Evolutionary conservation across 2,797 vertebrate genomes (phyloP), one percentile per base, ranked within the genome.

Genomic region (Oreochromis grahami): DNA sequence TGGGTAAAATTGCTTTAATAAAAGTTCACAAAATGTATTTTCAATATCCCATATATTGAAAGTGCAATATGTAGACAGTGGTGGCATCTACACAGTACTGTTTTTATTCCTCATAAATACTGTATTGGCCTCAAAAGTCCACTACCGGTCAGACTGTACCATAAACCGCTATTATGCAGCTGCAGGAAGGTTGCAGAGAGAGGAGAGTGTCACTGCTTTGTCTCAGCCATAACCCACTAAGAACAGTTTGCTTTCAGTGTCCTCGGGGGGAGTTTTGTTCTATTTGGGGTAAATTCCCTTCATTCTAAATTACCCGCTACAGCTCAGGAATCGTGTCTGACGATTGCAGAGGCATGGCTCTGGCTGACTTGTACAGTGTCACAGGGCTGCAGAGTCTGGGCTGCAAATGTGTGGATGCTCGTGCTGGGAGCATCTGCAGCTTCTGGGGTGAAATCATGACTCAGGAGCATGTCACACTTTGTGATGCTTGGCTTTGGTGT

Each of bases 271-370:
- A 86, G 78, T 91, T 93, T 86, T 93, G 94, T 94, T 91, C 94
- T 93, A 94, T 94, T 95, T 95, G 92, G 91, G 92, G 92, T 92
- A 93, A 94, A 93, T 91, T 93, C 91, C 91, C 90, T 93, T 95
- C 92, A 26, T 92, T 92, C 89, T 84, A 92, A 92, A 94, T 95
- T 93, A 93, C 87, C 86, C 82, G 45, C 87, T 81, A 58, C 63
- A 89, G 83, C 88, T 91, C 79, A 58, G 87, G 81, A 93, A 93
- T 90, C 79, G 51, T 88, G 86, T 92, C 74, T 90, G 93, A 94
- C 93, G 92, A 83, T 86, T 84, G 92, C 92, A 88, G 87, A 85
- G 90, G 89, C 88, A 91, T 89, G 89, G 89, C 85, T 77, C 84
- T 82, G 43, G 87, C 92, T 93, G 89, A 88, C 82, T 83, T 84